Percentiles rank a stretch among this genome's conserved stretches.
Evolutionary conservation across 2,888 invertebrate species (phyloP).

Genomic region (Tupiocoris notatus): DNA sequence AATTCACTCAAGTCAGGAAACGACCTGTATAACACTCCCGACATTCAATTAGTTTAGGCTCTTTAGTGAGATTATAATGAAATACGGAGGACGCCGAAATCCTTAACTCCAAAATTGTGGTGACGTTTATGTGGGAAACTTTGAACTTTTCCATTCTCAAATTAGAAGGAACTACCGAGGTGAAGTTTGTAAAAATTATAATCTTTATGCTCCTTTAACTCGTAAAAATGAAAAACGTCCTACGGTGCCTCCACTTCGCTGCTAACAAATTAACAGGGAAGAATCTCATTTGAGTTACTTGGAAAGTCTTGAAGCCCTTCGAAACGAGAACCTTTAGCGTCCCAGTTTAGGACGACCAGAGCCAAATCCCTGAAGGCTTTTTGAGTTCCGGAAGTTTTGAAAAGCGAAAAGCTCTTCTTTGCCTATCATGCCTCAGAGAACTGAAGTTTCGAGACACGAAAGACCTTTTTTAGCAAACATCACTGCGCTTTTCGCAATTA

Average conservation of each 20-base stretch:
- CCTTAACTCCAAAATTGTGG: not conserved
- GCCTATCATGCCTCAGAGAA: too few species aligned
- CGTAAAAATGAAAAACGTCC: not conserved
- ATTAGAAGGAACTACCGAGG: not conserved
- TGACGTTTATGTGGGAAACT: not conserved
- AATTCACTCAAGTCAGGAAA: too few species aligned
- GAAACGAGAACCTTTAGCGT: not conserved
- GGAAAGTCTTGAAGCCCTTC: not conserved
- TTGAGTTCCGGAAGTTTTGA: not conserved
- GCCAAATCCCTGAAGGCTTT: not conserved
- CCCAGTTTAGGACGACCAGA: not conserved
- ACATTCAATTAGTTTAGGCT: too few species aligned
- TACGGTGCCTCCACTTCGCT: not conserved
- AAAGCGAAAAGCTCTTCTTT: not conserved
- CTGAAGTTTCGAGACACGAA: too few species aligned
- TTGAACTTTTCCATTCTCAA: not conserved
- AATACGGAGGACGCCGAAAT: too few species aligned
- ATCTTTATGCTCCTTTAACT: not conserved
- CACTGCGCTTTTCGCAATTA: too few species aligned
- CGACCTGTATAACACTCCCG: too few species aligned
- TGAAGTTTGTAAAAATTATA: not conserved
- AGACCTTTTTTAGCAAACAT: too few species aligned
- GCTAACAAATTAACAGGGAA: not conserved
- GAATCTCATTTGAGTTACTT: not conserved
- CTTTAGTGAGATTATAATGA: too few species aligned